Conservation (phyloP, 2,113 vertebrate genomes). For the Ceuthmochares aereus region DNA sequence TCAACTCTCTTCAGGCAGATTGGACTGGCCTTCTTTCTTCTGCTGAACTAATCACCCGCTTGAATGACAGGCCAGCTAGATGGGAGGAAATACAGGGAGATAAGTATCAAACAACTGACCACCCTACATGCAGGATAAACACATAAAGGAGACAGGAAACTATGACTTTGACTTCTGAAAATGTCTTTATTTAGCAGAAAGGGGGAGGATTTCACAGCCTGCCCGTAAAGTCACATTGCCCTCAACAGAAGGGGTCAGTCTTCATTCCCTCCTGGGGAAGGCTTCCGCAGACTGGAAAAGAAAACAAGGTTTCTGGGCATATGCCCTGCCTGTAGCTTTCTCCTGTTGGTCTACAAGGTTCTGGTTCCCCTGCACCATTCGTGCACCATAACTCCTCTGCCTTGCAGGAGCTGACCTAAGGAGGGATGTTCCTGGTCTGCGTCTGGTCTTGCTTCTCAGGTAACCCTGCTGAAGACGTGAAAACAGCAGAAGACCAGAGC, state of each 20-base stretch:
- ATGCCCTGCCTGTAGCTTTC: neutral
- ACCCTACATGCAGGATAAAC: neutral
- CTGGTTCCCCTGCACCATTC: neutral
- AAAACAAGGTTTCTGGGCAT: neutral
- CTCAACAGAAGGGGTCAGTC: neutral
- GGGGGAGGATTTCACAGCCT: neutral
- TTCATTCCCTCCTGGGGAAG: neutral
- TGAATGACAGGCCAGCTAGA: neutral
- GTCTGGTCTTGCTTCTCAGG: neutral
- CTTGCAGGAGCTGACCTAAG: neutral
- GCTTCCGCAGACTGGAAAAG: neutral
- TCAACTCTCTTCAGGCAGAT: neutral
- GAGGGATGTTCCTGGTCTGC: neutral
- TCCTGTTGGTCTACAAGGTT: neutral
- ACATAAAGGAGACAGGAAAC: neutral
- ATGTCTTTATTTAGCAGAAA: neutral
- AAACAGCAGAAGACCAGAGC: neutral
- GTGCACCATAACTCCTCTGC: neutral
- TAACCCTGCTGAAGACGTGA: neutral
- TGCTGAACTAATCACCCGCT: neutral
- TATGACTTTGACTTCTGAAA: neutral
- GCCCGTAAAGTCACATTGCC: neutral
- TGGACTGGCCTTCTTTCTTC: neutral
- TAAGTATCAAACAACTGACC: neutral
- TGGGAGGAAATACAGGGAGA: neutral